These are phyloP conservation scores for Theristus sp. DNA, from an alignment of 2,888 invertebrate genomes.

Conservation along the genomic window DNA sequence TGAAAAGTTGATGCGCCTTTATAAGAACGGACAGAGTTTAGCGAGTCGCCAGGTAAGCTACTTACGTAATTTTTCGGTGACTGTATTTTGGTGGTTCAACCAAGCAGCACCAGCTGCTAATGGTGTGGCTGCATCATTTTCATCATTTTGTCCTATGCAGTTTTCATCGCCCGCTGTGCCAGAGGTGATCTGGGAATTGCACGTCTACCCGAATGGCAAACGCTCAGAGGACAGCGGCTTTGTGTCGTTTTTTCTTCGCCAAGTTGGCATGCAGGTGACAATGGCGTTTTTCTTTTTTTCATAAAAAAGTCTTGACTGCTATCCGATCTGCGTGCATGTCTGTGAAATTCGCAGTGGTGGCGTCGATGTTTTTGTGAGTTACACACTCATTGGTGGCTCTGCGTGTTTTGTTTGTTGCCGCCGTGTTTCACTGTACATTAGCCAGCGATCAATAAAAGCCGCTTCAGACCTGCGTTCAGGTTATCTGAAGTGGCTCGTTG, in stretches of 20 bases:
- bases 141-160: neutral
- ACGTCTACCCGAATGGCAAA: slow-evolving; percentile 26
- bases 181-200: slow-evolving; percentile 23
- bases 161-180: slow-evolving; percentile 3
- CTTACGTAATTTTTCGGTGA: neutral
- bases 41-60: slow-evolving; percentile 18
- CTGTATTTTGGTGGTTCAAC: neutral
- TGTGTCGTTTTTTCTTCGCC: slow-evolving; percentile 23
- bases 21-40: slow-evolving; percentile 21
- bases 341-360: too few relatives aligned
- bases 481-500: too few relatives aligned
- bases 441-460: too few relatives aligned
- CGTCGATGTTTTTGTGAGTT: too few relatives aligned
- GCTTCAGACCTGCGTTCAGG: too few relatives aligned
- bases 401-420: too few relatives aligned
- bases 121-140: neutral
- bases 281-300: too few relatives aligned
- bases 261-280: slow-evolving; percentile 18
- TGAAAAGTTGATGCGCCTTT: slow-evolving; percentile 22
- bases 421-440: too few relatives aligned
- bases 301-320: too few relatives aligned
- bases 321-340: neutral
- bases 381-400: too few relatives aligned
- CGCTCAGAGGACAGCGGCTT: slow-evolving; percentile 21
- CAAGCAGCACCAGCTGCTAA: neutral